Base-by-base conservation (phyloP, 2,888 invertebrate genomes). In the Mythimna impura region DNA sequence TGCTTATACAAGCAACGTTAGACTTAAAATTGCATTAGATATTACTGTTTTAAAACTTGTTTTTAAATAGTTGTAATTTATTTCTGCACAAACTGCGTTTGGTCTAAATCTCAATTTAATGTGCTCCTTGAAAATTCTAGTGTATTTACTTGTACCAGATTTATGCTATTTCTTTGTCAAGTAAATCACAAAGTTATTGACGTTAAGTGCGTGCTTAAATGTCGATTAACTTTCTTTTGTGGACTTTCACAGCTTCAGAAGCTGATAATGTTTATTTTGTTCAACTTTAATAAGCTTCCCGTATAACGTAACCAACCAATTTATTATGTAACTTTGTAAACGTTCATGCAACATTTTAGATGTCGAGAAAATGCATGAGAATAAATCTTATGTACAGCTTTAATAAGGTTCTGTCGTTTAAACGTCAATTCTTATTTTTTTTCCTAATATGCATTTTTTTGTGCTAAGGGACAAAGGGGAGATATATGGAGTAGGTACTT, bases 171-270 rank as follows among this genome's bases (percentile, higher is more conserved):
- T 58, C 71, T 36, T 71, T 55, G 81, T 52, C 54, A 60, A 69
- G 76, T 80, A 80, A 80, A 80, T 76, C 66, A 58, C 80, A n/a
- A 62, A 64, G 68, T 69, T 80, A 80, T 76, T 43, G 76, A 76
- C 71, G 71, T 66, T 63, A 71, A 80, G 65, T 80, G 76, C 71
- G 43, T 71, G 68, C 76, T 71, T 76, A 66, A 80, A 71, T 80
- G 80, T 76, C 76, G 76, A 80, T 80, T 80, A 76, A 80, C 80
- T 80, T 76, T 80, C 80, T 76, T 80, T n/a, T 10, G 22, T 65
- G n/a, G 10, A 68, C 80, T 80, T 80, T 80, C 80, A 80, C 80
- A 71, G 71, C 76, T 71, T 66, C 30, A 66, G 79, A 57, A 63
- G 60, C 20, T 40, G 62, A 80, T 76, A 76, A 12, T 71, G 65